Evolutionary conservation across 2,888 invertebrate species (phyloP).

Genomic region (Glyphotaelius pellucidus): DNA sequence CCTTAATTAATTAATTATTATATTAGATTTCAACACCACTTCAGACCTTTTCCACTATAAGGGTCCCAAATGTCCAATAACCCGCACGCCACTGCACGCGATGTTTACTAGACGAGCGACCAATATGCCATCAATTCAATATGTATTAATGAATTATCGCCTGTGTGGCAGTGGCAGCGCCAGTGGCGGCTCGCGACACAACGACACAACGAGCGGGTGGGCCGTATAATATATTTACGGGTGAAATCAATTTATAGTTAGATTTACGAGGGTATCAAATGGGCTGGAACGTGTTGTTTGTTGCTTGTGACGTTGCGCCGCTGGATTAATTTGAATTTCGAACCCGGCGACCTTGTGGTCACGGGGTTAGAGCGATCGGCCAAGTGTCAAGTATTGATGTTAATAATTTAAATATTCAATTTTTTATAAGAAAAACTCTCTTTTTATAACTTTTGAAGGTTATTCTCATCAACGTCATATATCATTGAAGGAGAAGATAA

Average conservation of each 20-base stretch:
- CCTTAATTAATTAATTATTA: too few species aligned
- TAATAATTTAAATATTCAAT: too few species aligned
- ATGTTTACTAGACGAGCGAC: conserved; percentile 51
- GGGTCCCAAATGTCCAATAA: neutral
- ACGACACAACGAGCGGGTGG: conserved; percentile 27
- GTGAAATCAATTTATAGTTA: conserved; percentile 58
- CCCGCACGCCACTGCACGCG: conserved; percentile 24
- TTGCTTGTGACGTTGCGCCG: neutral
- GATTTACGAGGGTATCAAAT: conserved; percentile 64
- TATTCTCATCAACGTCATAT: too few species aligned
- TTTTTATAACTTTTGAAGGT: too few species aligned
- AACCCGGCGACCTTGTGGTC: conserved; percentile 8
- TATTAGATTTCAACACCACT: too few species aligned
- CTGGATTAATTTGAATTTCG: conserved; percentile 20
- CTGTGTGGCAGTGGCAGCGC: neutral
- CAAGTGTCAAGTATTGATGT: neutral
- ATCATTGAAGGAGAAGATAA: too few species aligned
- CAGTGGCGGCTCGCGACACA: conserved; percentile 23
- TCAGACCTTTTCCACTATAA: neutral
- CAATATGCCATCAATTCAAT: conserved; percentile 64
- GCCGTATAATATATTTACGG: conserved; percentile 60
- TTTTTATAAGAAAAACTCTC: too few species aligned
- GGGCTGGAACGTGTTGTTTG: conserved; percentile 52
- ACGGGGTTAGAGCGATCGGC: neutral
- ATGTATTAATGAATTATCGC: conserved; percentile 64